phyloP scores from a whole-genome alignment of 2,888 invertebrate species.

The Rhimphoctona megacephalus region DNA sequence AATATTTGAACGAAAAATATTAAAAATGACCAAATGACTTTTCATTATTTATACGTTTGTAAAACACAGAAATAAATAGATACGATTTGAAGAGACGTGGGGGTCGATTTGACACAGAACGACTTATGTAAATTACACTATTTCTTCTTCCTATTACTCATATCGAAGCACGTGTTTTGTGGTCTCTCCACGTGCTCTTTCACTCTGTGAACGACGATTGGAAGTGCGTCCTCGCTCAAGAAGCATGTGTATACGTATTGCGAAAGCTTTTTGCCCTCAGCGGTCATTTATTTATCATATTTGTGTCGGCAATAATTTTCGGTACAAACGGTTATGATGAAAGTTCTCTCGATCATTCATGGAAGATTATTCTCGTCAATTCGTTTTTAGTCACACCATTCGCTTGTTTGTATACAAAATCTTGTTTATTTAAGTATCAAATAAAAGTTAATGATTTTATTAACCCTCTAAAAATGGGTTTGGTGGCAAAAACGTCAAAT shows the following conservation, averaged over 20 bases:
- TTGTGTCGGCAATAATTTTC: slow-evolving; percentile 1
- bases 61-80: too few species aligned
- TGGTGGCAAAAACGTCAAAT: too few species aligned
- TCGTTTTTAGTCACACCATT: not conserved
- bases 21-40: not conserved
- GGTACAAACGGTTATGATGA: not conserved
- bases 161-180: slow-evolving; percentile 47
- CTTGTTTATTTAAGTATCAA: not conserved
- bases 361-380: not conserved
- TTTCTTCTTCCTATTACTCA: slow-evolving; percentile 30
- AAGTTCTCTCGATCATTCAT: not conserved
- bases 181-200: slow-evolving; percentile 55
- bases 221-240: slow-evolving; percentile 13
- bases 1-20: too few species aligned
- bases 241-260: slow-evolving; percentile 7
- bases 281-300: not conserved
- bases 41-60: not conserved
- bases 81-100: not conserved
- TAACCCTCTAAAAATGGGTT: not conserved
- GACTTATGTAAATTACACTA: slow-evolving; percentile 10
- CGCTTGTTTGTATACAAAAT: not conserved
- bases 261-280: slow-evolving; percentile 18
- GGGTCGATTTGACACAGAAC: not conserved
- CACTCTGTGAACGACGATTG: slow-evolving; percentile 29
- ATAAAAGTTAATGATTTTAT: not conserved